phyloP scores from a whole-genome alignment of 2,113 vertebrate genomes.

The Mesoclemmys tuberculata region DNA sequence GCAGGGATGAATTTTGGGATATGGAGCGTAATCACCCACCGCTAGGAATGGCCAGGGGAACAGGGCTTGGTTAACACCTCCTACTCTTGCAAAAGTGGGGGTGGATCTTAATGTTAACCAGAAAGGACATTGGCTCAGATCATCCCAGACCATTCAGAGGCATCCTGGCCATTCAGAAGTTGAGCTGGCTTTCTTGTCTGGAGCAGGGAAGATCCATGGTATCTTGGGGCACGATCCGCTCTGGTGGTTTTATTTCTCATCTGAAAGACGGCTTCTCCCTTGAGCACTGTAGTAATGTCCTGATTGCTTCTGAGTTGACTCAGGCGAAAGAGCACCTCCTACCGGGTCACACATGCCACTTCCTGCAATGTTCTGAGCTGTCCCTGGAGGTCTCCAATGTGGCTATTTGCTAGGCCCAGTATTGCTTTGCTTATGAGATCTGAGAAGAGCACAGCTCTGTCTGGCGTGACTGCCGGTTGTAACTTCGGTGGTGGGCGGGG shows the following conservation, averaged over 20 bases:
- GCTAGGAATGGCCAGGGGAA: conserved; percentile 36
- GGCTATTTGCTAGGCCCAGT: background rate
- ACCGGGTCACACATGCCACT: rapidly evolving
- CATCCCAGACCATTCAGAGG: conserved; percentile 10
- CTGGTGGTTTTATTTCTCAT: rapidly evolving
- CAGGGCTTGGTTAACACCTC: conserved; percentile 59
- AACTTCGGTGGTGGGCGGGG: rapidly evolving
- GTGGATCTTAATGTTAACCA: conserved; percentile 9
- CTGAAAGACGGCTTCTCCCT: background rate
- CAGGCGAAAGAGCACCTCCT: background rate
- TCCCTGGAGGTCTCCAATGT: background rate
- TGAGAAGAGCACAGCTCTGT: rapidly evolving
- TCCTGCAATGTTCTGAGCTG: rapidly evolving
- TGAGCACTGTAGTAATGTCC: background rate
- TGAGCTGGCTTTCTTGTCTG: background rate
- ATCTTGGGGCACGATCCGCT: rapidly evolving
- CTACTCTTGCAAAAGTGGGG: conserved; percentile 42
- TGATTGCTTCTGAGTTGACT: background rate
- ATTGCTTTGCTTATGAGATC: rapidly evolving
- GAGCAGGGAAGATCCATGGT: background rate
- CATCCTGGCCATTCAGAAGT: background rate
- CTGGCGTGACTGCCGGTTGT: background rate
- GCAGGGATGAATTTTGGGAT: conserved; percentile 65
- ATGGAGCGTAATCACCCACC: conserved; percentile 61
- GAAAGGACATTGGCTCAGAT: conserved; percentile 56